These are phyloP conservation scores for Cremastobaeus sp. DNA, from an alignment of 2,888 invertebrate genomes.

Conservation along the genomic window DNA sequence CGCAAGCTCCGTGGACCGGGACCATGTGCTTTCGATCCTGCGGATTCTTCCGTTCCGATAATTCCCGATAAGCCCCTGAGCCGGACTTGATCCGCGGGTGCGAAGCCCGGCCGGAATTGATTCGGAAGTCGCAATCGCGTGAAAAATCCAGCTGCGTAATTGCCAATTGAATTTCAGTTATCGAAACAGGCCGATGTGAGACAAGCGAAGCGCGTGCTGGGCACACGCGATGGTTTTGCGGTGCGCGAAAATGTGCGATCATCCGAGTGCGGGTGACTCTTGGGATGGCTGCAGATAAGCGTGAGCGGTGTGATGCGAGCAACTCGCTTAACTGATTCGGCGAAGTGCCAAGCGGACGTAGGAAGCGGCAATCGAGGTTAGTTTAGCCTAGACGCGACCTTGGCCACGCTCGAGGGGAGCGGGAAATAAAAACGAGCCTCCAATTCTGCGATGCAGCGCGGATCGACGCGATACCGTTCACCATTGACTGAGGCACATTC, in stretches of 20 bases:
- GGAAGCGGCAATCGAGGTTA: slow-evolving; percentile 72
- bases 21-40: slow-evolving; percentile 54
- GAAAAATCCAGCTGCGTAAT: no score
- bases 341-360: slow-evolving; percentile 68
- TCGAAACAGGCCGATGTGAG: no score
- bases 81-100: neutral
- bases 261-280: slow-evolving; percentile 37
- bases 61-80: neutral
- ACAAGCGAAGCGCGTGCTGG: slow-evolving; percentile 7
- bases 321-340: slow-evolving; percentile 66
- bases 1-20: slow-evolving; percentile 16
- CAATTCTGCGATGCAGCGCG: slow-evolving; percentile 6
- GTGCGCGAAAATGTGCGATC: slow-evolving; percentile 30
- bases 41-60: neutral
- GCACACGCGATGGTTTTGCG: slow-evolving; percentile 27
- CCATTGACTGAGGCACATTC: slow-evolving; percentile 16
- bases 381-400: slow-evolving; percentile 58
- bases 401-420: slow-evolving; percentile 7
- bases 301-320: slow-evolving; percentile 64
- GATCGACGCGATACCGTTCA: slow-evolving; percentile 18
- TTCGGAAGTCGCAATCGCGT: neutral
- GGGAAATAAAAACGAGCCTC: neutral
- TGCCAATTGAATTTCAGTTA: no score
- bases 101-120: neutral
- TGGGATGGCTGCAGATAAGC: slow-evolving; percentile 53